These are phyloP conservation scores for Hylaeus volcanicus DNA, from an alignment of 1,140 invertebrate species.

Conservation along the genomic window DNA sequence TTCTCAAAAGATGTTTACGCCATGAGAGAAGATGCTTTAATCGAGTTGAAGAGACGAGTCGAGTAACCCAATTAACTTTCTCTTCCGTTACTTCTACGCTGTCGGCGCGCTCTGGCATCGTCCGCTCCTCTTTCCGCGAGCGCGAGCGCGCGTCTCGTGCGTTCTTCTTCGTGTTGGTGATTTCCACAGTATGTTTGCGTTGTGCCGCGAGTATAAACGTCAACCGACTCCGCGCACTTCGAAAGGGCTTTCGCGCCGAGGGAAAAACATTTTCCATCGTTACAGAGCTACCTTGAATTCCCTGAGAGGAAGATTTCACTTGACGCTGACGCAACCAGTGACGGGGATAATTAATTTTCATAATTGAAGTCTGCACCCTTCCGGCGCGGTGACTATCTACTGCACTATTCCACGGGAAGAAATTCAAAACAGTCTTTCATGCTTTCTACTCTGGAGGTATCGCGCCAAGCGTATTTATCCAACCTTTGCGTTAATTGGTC, in stretches of 20 bases:
- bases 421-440: neutral
- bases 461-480: neutral
- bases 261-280: slow-evolving; percentile 35
- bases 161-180: slow-evolving; percentile 9
- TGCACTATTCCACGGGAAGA: neutral
- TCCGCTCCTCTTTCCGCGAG: slow-evolving; percentile 9
- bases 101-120: neutral
- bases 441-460: neutral
- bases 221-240: slow-evolving; percentile 1
- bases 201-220: slow-evolving; percentile 48
- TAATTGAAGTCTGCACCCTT: slow-evolving; percentile 37
- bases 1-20: slow-evolving; percentile 74
- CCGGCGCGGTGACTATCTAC: neutral
- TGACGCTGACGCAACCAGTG: slow-evolving; percentile 19
- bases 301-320: slow-evolving; percentile 8
- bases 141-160: neutral
- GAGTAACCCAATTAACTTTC: slow-evolving; percentile 72
- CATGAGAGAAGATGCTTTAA: slow-evolving; percentile 68
- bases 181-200: slow-evolving; percentile 21
- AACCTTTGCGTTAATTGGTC: no score
- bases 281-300: neutral
- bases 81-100: slow-evolving; percentile 61
- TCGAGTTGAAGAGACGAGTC: slow-evolving; percentile 73
- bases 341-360: slow-evolving; percentile 38
- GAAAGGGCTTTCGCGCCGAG: slow-evolving; percentile 20